Evolutionary conservation across 2,888 invertebrate species (phyloP).

Genomic region (Serrognathus titanus): DNA sequence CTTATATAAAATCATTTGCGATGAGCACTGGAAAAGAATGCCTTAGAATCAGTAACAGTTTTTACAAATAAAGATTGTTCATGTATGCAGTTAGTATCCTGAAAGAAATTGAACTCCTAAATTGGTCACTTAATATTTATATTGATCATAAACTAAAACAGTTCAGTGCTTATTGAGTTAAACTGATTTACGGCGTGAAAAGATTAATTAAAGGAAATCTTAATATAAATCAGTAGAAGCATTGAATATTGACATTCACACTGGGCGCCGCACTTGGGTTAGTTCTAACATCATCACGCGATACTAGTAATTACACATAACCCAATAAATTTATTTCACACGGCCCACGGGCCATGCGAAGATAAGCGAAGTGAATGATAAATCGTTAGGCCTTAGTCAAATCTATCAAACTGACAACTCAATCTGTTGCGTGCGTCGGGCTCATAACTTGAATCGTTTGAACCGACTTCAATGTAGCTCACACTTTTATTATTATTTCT

Average conservation of each 20-base stretch:
- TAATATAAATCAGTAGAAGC: background rate
- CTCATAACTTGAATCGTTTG: conserved; percentile 20
- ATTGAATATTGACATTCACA: conserved; percentile 3
- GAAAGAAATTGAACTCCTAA: no score
- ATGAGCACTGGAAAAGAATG: no score
- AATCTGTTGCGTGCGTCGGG: conserved; percentile 36
- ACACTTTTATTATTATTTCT: background rate
- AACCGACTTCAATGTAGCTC: background rate
- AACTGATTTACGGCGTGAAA: no score
- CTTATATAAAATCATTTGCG: no score
- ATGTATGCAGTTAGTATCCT: no score
- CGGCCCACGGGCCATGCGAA: conserved; percentile 38
- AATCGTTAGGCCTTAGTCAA: conserved; percentile 35
- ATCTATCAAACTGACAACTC: conserved; percentile 45
- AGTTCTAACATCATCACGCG: conserved; percentile 31
- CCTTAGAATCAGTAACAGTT: no score
- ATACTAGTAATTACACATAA: conserved; percentile 39
- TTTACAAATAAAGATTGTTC: no score
- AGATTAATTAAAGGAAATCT: no score
- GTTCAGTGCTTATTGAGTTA: no score
- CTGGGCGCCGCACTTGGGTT: conserved; percentile 1
- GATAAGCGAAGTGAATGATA: conserved; percentile 34
- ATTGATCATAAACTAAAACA: no score
- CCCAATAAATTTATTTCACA: conserved; percentile 45
- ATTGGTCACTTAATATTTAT: no score